Evolutionary conservation across 2,888 invertebrate species (phyloP).

Genomic region (Drosophila diplacantha): DNA sequence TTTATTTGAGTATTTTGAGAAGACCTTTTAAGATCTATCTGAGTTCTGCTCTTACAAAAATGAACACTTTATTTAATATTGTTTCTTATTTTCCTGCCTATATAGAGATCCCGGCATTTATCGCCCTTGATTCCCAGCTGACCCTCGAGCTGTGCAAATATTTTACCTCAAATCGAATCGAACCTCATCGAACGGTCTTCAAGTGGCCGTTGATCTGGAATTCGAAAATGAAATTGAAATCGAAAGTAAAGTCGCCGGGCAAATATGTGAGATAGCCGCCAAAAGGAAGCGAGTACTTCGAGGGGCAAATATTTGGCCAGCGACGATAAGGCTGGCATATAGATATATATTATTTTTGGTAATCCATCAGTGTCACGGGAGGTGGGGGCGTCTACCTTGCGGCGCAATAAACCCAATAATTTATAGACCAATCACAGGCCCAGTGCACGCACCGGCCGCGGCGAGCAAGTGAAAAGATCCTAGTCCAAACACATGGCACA

Average conservation of each 20-base stretch:
- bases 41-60: neutral
- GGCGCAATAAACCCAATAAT: conserved; percentile 67
- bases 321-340: conserved; percentile 22
- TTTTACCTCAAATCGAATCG: conserved; percentile 51
- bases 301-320: conserved; percentile 57
- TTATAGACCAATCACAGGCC: conserved; percentile 65
- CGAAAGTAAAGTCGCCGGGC: conserved; percentile 55
- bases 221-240: conserved; percentile 42
- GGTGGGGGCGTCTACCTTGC: conserved; percentile 48
- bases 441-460: conserved; percentile 57
- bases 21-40: too few relatives aligned
- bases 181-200: neutral
- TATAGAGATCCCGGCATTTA: neutral
- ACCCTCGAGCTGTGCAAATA: conserved; percentile 66
- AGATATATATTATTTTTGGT: conserved; percentile 30
- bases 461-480: conserved; percentile 69
- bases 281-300: conserved; percentile 42
- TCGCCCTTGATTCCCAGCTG: conserved; percentile 32
- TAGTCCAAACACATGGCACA: conserved; percentile 67
- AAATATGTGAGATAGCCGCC: conserved; percentile 50
- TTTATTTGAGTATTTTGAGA: too few relatives aligned
- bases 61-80: neutral
- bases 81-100: neutral
- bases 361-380: conserved; percentile 69
- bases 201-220: conserved; percentile 28